Base-by-base conservation (phyloP, 2,113 vertebrate genomes). In the Brachyhypopomus occidentalis region DNA sequence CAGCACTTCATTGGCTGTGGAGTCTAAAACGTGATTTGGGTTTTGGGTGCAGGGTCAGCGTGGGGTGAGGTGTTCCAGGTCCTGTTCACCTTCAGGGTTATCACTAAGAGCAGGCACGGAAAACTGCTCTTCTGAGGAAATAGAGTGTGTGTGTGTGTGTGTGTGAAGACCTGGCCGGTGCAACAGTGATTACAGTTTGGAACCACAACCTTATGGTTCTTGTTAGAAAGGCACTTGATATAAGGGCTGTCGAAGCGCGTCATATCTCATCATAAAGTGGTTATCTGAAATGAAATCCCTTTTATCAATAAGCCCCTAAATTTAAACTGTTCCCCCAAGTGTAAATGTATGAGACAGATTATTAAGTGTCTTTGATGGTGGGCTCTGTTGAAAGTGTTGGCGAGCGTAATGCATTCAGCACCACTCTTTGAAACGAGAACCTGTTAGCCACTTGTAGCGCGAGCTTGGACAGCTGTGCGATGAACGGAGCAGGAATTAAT, bases 271-370 rank as follows among this genome's bases (percentile, higher is more conserved):
- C 75, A 89, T 87, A 90, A 93, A 91, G 90, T 85, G 83, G 88
- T 87, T 92, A 89, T 91, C 90, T 91, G 87, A 85, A 86, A 90
- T 87, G 80, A 90, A 92, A 91, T 83, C 75, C 82, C 83, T 78
- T 90, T 89, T 81, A 90, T 92, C 90, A 91, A 90, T 90, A 86
- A 88, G 2, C 74, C 81, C 84, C 90, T 91, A 92, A 91, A 87
- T 93, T 89, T 91, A 91, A 93, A 92, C 89, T 89, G 87, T 91
- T 91, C 88, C 90, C 88, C 88, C 91, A 92, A 89, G 89, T 93
- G 91, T 93, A 91, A 92, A 93, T 91, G 90, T 89, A 90, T 89
- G 90, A 92, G 91, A 91, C 92, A 91, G 89, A 90, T 91, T 91
- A 90, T 93, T 91, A 91, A 90, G 88, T 78, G 77, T 81, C 90